Evolutionary conservation across 2,888 invertebrate species (phyloP), one percentile per base, ranked within the genome.

Genomic region (Pardosa pseudoannulata): DNA sequence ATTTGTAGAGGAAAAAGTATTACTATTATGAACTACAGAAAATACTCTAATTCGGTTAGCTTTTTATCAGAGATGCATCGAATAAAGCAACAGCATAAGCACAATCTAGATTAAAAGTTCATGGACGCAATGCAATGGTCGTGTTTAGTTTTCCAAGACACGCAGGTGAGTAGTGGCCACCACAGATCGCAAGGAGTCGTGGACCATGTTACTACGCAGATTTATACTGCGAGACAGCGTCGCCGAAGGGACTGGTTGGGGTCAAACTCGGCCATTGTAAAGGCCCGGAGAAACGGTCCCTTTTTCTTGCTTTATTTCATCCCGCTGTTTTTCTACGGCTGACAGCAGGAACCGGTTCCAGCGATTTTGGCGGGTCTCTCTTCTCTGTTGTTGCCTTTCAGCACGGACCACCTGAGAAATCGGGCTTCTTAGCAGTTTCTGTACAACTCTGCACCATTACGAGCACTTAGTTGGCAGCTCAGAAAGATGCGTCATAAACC

Each of bases 201-300:
- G 2, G 2, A 16, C 46, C 16, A 6, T 36, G 71, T 72, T 79
- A 46, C 71, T 65, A 72, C 64, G 56, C 75, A 64, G 32, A 67
- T 41, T 74, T 39, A 46, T 46, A 31, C 31, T 11, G 2, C 16
- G 64, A 72, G 62, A 41, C 78, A 67, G 31, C 27, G 50, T 19
- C 62, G 70, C 79, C 70, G 28, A 46, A 32, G 85, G 64, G 74
- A 79, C 68, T 62, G 27, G 67, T 67, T 71, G 85, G 79, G 85
- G 85, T 86, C 85, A 86, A 74, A 74, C 64, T 39, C 85, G 85
- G 85, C 79, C 85, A 86, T 64, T 68, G 62, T 74, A 64, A n/a
- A n/a, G 46, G 79, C 83, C 83, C 79, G 72, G 32, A 73, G 78
- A 85, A n/a, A n/a, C 50, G 73, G 64, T 50, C 27, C 68, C 64